phyloP scores from a whole-genome alignment of 2,113 vertebrate genomes.

The Eulacestoma nigropectus region DNA sequence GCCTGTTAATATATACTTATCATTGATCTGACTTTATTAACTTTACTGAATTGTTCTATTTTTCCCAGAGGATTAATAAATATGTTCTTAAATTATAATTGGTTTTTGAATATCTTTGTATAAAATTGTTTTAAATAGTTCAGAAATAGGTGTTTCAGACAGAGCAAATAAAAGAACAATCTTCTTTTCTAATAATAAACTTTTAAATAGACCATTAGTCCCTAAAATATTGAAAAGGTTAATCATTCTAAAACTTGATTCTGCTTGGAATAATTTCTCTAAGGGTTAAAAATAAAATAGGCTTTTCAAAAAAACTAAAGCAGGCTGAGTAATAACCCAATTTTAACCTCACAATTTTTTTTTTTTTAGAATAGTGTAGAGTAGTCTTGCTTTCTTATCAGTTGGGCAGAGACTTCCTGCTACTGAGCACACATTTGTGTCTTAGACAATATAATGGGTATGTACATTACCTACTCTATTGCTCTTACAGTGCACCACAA shows the following conservation, averaged over 20 bases:
- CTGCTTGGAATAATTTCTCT: not conserved
- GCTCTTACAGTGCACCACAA: not conserved
- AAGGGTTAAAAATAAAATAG: constrained; percentile 16
- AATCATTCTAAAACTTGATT: not conserved
- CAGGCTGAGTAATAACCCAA: not conserved
- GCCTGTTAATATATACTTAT: not conserved
- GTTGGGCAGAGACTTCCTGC: constrained; percentile 52
- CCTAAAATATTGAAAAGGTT: not conserved
- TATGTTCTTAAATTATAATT: not conserved
- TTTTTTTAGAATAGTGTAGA: not conserved
- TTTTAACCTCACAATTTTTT: not conserved
- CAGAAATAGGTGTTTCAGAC: not conserved
- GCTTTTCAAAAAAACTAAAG: not conserved
- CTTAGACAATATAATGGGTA: not conserved
- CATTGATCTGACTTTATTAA: constrained; percentile 6
- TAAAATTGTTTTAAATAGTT: not conserved
- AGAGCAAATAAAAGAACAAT: not conserved
- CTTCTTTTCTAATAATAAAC: not conserved
- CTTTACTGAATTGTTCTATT: not conserved
- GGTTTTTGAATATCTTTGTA: not conserved
- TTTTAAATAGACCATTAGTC: not conserved
- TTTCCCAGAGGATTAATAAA: not conserved
- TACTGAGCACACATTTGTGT: constrained; percentile 1
- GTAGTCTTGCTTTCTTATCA: constrained; percentile 42
- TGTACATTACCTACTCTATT: not conserved